Conservation (phyloP, 2,797 vertebrate genomes). For the Galago senegalensis region DNA sequence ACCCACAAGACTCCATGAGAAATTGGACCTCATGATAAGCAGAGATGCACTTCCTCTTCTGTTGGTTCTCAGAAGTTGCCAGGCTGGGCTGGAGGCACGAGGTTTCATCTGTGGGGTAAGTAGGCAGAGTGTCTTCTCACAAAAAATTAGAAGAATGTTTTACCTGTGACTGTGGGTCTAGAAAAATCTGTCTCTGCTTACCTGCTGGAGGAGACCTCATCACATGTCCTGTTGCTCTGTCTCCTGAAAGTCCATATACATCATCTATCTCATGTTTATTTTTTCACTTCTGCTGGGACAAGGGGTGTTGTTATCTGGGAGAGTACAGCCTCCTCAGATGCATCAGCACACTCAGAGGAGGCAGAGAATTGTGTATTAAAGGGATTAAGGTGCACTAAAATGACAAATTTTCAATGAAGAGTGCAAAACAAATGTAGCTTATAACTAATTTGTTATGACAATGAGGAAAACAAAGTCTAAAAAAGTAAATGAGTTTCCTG, state of each 20-base stretch:
- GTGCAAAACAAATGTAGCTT: not conserved
- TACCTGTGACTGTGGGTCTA: not conserved
- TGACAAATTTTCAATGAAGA: not conserved
- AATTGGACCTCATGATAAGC: constrained; percentile 41
- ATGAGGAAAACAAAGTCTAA: not conserved
- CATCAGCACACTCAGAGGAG: not conserved
- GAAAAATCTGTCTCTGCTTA: not conserved
- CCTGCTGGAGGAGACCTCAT: not conserved
- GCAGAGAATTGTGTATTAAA: not conserved
- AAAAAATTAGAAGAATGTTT: not conserved
- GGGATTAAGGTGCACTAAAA: not conserved
- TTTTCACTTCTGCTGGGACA: not conserved
- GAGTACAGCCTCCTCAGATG: too few species aligned
- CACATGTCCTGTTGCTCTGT: not conserved
- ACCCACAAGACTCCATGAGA: constrained; percentile 45
- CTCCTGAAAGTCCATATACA: not conserved
- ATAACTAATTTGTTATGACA: not conserved
- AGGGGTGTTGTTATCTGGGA: not conserved
- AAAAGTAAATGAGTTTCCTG: not conserved
- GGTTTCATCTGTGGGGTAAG: constrained; percentile 55
- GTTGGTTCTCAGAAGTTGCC: not conserved
- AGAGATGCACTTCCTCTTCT: constrained; percentile 23
- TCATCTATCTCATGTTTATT: not conserved
- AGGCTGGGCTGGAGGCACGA: not conserved
- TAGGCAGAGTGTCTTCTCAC: not conserved